phyloP scores from a whole-genome alignment of 2,888 invertebrate species.

The Synanthedon formicaeformis region DNA sequence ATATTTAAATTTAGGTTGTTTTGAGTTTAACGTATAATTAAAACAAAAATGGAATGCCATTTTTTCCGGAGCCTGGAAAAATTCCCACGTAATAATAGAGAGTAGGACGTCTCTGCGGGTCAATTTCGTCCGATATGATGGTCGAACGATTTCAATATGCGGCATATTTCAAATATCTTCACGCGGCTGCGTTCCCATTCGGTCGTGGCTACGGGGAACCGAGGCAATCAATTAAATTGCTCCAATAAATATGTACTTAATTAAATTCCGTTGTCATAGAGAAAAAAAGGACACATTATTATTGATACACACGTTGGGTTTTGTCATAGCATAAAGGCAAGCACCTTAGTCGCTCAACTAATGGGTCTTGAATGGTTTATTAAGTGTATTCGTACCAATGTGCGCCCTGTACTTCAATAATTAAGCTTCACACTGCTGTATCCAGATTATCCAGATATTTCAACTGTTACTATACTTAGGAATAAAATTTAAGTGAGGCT shows the following conservation, averaged over 20 bases:
- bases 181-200: conserved; percentile 33
- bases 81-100: conserved; percentile 34
- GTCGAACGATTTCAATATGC: conserved; percentile 59
- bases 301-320: too few species aligned
- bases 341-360: too few species aligned
- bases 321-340: too few species aligned
- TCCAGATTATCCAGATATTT: too few species aligned
- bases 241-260: conserved; percentile 38
- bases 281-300: conserved; percentile 1
- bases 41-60: not conserved
- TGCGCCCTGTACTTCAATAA: too few species aligned
- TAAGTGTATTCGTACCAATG: too few species aligned
- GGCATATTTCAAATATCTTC: conserved; percentile 57
- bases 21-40: not conserved
- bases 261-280: conserved; percentile 21
- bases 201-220: conserved; percentile 24
- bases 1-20: not conserved
- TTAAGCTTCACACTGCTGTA: too few species aligned
- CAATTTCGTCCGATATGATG: conserved; percentile 51
- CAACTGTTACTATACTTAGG: too few species aligned
- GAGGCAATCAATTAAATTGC: conserved; percentile 48
- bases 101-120: conserved; percentile 27
- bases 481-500: too few species aligned
- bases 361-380: too few species aligned
- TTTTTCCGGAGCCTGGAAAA: conserved; percentile 13